Conservation (phyloP, 2,797 vertebrate genomes). For the Dryobates pubescens region DNA sequence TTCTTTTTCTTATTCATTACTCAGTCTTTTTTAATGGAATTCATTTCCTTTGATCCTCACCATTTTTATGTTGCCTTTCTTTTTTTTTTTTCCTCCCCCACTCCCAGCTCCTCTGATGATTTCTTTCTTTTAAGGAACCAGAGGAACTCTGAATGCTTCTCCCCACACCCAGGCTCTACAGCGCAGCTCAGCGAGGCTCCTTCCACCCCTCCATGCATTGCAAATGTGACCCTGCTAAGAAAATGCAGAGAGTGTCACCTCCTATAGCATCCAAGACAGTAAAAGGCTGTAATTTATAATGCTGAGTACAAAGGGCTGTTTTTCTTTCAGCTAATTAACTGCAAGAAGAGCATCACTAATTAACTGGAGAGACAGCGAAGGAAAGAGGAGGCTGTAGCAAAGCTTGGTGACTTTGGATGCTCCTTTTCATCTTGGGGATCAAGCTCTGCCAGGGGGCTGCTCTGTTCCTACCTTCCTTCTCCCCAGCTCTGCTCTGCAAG, state of each 20-base stretch:
- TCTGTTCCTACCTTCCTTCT: background rate
- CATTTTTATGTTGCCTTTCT: too few species aligned
- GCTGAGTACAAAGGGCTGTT: slow-evolving; percentile 60
- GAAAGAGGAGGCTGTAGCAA: slow-evolving; percentile 9
- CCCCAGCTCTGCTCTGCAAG: background rate
- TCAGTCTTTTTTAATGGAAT: slow-evolving; percentile 34
- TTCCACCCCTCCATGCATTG: slow-evolving; percentile 31
- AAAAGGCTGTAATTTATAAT: slow-evolving; percentile 45
- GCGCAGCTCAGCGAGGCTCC: background rate
- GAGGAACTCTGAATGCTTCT: slow-evolving; percentile 9
- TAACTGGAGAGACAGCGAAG: slow-evolving; percentile 41
- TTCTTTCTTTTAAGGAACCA: slow-evolving; percentile 11
- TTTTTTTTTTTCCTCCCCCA: background rate
- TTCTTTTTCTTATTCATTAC: slow-evolving; percentile 7
- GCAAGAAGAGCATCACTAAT: slow-evolving; percentile 58
- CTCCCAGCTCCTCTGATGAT: slow-evolving; percentile 32
- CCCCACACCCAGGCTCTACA: background rate
- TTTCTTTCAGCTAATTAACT: slow-evolving; percentile 65
- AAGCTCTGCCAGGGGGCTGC: background rate
- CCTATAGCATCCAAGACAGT: background rate
- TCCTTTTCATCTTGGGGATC: background rate
- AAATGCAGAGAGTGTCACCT: slow-evolving; percentile 23
- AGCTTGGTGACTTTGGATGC: background rate
- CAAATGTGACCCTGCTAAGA: slow-evolving; percentile 53
- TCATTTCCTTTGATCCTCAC: slow-evolving; percentile 52